These are phyloP conservation scores for Bos javanicus DNA, from an alignment of 2,113 vertebrate species.

Conservation along the genomic window DNA sequence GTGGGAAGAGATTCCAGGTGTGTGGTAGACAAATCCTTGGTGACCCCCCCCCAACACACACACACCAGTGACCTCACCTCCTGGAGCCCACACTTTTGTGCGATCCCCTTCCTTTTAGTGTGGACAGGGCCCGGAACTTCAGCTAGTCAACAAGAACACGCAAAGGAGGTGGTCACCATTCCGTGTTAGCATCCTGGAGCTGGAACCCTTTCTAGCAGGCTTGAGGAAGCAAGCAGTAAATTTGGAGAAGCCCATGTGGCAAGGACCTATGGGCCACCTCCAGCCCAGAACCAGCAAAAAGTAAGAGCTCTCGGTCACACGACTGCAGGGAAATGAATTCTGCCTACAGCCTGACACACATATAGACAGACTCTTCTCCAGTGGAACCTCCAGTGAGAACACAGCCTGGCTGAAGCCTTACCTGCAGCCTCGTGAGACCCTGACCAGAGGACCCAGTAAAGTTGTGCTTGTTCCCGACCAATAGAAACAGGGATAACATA, in stretches of 20 bases:
- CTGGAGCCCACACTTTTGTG: not conserved
- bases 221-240: not conserved
- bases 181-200: not conserved
- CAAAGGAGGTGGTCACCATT: not conserved
- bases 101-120: not conserved
- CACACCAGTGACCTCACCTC: not conserved
- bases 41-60: rapidly evolving
- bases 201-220: not conserved
- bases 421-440: not conserved
- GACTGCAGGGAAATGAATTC: not conserved
- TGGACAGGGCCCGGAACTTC: not conserved
- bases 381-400: not conserved
- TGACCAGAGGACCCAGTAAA: not conserved
- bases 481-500: not conserved
- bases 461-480: not conserved
- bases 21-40: not conserved
- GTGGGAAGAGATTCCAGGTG: not conserved
- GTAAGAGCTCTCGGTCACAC: rapidly evolving
- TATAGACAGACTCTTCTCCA: not conserved
- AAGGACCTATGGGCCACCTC: not conserved
- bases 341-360: not conserved
- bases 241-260: not conserved
- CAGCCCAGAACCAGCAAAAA: not conserved
- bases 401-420: not conserved
- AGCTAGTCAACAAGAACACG: not conserved